Percentiles rank a stretch among this genome's conserved stretches.
Evolutionary conservation across 2,113 vertebrate genomes (phyloP).

Genomic region (Mirza zaza): DNA sequence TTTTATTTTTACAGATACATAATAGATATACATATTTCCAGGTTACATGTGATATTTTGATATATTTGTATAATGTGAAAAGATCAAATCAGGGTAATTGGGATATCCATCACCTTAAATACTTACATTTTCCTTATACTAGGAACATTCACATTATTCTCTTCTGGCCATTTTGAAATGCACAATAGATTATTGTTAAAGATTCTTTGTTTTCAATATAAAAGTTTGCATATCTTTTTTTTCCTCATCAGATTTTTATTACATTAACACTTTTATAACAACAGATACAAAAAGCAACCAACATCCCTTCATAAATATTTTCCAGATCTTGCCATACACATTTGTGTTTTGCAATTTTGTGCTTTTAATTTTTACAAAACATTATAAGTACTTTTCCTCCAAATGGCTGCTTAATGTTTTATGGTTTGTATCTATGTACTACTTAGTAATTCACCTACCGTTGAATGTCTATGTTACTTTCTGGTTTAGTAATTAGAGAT

Average conservation of each 20-base stretch:
- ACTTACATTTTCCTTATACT: not conserved
- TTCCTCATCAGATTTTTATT: constrained; percentile 8
- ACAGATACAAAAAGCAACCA: not conserved
- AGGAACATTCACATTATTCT: not conserved
- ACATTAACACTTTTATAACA: constrained; percentile 4
- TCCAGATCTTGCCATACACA: not conserved
- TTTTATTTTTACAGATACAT: not conserved
- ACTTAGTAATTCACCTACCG: not conserved
- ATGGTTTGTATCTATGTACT: not conserved
- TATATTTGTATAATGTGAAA: not conserved
- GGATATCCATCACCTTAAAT: not conserved
- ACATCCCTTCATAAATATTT: not conserved
- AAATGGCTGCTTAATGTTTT: not conserved
- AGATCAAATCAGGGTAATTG: not conserved
- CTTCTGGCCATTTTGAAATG: not conserved
- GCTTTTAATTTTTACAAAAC: not conserved
- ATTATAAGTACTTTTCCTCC: not conserved
- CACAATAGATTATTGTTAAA: not conserved
- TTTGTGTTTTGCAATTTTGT: not conserved
- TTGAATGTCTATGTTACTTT: not conserved
- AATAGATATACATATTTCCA: not conserved
- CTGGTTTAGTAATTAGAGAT: not conserved
- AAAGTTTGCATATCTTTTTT: not conserved
- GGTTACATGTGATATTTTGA: not conserved
- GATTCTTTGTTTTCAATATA: not conserved